These are phyloP conservation scores for Drosophila ananassae DNA, from an alignment of 1,140 invertebrate genomes.

Conservation along the genomic window DNA sequence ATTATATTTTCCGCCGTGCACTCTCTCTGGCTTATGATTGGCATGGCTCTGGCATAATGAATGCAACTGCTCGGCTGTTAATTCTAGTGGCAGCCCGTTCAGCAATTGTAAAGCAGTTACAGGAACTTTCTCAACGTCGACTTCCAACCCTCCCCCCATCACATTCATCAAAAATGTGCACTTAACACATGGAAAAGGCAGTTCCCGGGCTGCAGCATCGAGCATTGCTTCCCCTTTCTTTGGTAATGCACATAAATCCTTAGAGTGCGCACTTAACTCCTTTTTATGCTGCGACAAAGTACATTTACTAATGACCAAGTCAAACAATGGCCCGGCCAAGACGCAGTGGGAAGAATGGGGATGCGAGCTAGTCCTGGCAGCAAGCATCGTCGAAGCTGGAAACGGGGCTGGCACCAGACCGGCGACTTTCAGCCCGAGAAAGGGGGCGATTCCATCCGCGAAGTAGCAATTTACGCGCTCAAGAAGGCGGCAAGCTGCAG, in stretches of 20 bases:
- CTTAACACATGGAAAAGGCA: constrained; percentile 66
- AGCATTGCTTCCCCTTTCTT: constrained; percentile 33
- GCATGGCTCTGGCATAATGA: constrained; percentile 18
- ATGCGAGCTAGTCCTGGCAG: constrained; percentile 34
- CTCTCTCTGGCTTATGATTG: constrained; percentile 17
- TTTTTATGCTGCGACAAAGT: constrained; percentile 81
- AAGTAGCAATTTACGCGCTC: constrained; percentile 79
- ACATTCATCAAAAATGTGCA: constrained; percentile 65
- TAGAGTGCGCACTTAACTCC: constrained; percentile 80
- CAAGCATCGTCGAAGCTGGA: constrained; percentile 16
- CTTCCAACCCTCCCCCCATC: neutral
- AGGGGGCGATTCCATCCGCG: constrained; percentile 31
- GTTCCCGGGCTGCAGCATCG: constrained; percentile 42
- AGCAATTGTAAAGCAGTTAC: constrained; percentile 55
- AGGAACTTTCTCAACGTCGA: neutral
- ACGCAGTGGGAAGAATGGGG: constrained; percentile 13
- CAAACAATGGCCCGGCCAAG: constrained; percentile 68
- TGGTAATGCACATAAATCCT: constrained; percentile 65
- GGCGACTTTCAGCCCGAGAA: neutral
- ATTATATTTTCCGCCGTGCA: no score
- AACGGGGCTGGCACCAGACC: constrained; percentile 8
- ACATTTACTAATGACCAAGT: constrained; percentile 83
- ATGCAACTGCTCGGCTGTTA: constrained; percentile 25
- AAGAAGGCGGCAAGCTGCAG: constrained; percentile 61
- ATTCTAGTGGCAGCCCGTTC: neutral